Evolutionary conservation across 1,140 invertebrate genomes (phyloP), one percentile per base, ranked within the genome.

Genomic region (Thalassaphorura encarpata): DNA sequence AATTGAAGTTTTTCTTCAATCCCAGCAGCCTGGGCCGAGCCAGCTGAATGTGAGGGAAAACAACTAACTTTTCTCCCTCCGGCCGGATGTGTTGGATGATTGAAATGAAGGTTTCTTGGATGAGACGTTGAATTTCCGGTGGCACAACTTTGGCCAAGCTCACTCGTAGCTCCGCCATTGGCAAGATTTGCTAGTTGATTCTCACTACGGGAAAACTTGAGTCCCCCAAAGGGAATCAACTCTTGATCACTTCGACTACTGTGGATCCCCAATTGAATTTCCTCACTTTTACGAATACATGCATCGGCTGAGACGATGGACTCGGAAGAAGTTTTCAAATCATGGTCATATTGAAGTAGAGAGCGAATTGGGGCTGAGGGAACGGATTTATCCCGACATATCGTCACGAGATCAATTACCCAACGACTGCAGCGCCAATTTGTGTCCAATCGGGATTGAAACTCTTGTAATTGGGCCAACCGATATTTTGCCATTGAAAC

Each of bases 381-480:
- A 63, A 47, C 61, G 13, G 71, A 76, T 65, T 87, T 84, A 68
- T 95, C 92, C 52, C 92, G 75, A 18, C 26, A 50, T 68, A 90
- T 92, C 1, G 87, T 84, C 36, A 97, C 87, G 2, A 94, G 82
- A 66, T 97, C 91, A 78, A 94, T 89, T 1, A 97, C 78, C 94
- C 94, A 98, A 15, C 95, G 79, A 2, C 88, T 83, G 23, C 83
- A 82, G 68, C 93, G 92, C 94, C 94, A 97, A 1, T 89, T 81
- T 0, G 76, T 69, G 62, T 92, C 91, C 13, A 92, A 73, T 66
- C 84, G 84, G 1, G 78, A 74, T 68, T 91, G 88, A 3, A 93
- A 76, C 50, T 89, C 83, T 67, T 90, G 83, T 18, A 96, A 71
- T 64, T 84, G 83, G 1, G 80, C 74, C 13, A 96, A 70, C 33